Conservation (phyloP, 2,888 invertebrate species). For the Callimorpha dominula region DNA sequence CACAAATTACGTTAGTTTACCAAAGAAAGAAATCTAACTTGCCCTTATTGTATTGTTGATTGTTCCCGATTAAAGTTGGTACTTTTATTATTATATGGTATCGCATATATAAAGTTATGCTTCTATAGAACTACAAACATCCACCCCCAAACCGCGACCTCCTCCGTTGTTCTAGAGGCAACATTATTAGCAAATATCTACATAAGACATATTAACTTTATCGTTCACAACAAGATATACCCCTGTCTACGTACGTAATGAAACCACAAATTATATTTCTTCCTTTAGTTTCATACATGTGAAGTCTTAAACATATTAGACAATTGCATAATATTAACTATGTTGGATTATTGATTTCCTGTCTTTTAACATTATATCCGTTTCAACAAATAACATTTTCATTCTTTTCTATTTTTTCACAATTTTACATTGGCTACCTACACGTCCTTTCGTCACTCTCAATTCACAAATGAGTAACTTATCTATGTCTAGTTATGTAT, state of each 20-base stretch:
- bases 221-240: conserved; percentile 31
- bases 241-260: conserved; percentile 15
- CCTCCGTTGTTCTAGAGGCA: conserved; percentile 31
- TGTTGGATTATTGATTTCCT: conserved; percentile 68
- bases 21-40: conserved; percentile 67
- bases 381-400: conserved; percentile 82
- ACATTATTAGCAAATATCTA: conserved; percentile 24
- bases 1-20: conserved; percentile 55
- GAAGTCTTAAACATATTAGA: conserved; percentile 57
- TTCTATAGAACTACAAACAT: conserved; percentile 42
- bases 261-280: conserved; percentile 64
- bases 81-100: conserved; percentile 35
- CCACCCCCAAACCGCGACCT: conserved; percentile 28
- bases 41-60: conserved; percentile 54
- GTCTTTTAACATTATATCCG: conserved; percentile 72
- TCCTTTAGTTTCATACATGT: conserved; percentile 59
- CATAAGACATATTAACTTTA: conserved; percentile 25
- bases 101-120: conserved; percentile 32
- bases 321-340: conserved; percentile 55
- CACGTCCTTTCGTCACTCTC: conserved; percentile 67
- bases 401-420: conserved; percentile 75
- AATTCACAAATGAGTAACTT: conserved; percentile 57
- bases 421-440: conserved; percentile 82
- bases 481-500: conserved; percentile 57
- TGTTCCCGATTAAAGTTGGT: conserved; percentile 59